A percentile compares a stretch with the other conserved stretches of the same genome.
phyloP scores from a whole-genome alignment of 2,797 vertebrate species.

The Hylomyscus alleni region DNA sequence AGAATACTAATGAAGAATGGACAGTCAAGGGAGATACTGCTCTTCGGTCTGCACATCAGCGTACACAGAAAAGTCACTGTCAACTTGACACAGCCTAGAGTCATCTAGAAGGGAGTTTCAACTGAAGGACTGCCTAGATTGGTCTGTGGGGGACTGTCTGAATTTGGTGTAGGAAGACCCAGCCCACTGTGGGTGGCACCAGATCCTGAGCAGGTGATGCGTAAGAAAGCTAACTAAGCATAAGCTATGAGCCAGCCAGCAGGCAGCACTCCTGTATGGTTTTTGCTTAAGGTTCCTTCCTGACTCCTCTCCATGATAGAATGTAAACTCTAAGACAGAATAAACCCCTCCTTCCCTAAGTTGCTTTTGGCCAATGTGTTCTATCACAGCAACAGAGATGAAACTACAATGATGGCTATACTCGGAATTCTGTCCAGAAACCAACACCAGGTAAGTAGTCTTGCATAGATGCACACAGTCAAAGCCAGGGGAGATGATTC shows the following conservation, averaged over 20 bases:
- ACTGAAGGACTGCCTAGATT: not conserved
- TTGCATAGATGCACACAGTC: not conserved
- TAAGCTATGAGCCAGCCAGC: not conserved
- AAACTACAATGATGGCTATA: not conserved
- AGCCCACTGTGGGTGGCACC: not conserved
- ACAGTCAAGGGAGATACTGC: not conserved
- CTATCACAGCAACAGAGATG: not conserved
- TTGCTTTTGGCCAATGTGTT: not conserved
- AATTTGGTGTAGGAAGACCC: not conserved
- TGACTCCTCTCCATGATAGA: not conserved
- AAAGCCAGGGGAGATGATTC: not conserved
- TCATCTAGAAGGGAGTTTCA: not conserved
- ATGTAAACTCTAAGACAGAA: not conserved
- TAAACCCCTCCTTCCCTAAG: not conserved
- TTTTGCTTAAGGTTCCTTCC: not conserved
- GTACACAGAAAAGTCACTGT: slow-evolving; percentile 9
- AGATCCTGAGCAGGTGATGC: not conserved
- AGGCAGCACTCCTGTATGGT: not conserved
- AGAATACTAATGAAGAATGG: slow-evolving; percentile 14
- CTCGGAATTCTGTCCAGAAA: slow-evolving; percentile 46
- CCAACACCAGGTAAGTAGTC: not conserved
- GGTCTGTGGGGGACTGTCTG: not conserved
- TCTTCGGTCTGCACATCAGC: not conserved
- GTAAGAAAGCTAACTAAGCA: not conserved
- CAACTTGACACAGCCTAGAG: not conserved